These are phyloP conservation scores for Struthio camelus DNA, from an alignment of 2,113 vertebrate genomes.

Conservation along the genomic window DNA sequence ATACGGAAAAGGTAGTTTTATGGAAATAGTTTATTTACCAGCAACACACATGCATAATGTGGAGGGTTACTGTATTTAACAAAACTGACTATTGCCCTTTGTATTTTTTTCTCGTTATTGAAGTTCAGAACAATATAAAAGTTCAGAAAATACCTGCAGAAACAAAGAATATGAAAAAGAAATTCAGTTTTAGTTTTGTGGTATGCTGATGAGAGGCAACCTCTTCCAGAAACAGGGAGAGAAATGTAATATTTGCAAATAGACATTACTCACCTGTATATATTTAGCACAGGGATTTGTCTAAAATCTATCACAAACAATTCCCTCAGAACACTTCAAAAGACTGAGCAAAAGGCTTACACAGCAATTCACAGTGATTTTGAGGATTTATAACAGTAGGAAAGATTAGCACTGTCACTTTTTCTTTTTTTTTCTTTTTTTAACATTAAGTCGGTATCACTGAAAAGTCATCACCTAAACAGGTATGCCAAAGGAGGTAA, in stretches of 20 bases:
- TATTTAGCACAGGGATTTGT: not conserved
- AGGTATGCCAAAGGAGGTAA: not conserved
- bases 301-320: conserved; percentile 3
- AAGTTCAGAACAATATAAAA: not conserved
- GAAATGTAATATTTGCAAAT: not conserved
- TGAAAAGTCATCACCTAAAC: not conserved
- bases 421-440: not conserved
- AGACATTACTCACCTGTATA: not conserved
- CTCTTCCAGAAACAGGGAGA: not conserved
- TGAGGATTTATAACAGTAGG: not conserved
- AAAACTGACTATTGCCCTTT: not conserved
- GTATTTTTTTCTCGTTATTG: not conserved
- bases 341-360: not conserved
- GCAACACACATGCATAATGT: not conserved
- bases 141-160: not conserved
- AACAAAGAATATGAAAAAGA: not conserved
- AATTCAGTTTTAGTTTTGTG: not conserved
- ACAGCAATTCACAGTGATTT: not conserved
- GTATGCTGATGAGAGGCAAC: not conserved
- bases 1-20: not conserved
- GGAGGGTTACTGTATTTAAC: not conserved
- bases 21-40: not conserved
- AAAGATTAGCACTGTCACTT: not conserved
- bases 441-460: not conserved
- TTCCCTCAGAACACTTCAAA: conserved; percentile 8